Conservation (phyloP, 2,888 invertebrate species). For the Adelognathus sp. region DNA sequence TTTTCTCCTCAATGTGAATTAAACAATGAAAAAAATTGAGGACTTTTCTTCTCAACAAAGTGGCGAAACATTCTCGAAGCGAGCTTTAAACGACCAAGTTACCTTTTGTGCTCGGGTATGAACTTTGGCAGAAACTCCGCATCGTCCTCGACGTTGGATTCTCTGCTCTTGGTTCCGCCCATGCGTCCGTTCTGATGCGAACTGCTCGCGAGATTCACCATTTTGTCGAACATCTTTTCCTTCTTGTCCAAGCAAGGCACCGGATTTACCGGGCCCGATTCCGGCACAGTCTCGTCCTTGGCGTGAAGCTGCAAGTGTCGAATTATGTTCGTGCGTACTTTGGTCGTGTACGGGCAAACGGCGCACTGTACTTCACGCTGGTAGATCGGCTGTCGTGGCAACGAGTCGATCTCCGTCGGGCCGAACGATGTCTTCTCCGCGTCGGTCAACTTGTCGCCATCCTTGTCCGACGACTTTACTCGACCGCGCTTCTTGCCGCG, state of each 20-base stretch:
- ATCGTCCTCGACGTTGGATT: slow-evolving; percentile 58
- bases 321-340: slow-evolving; percentile 88
- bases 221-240: slow-evolving; percentile 92
- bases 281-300: slow-evolving; percentile 84
- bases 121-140: slow-evolving; percentile 76
- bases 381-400: slow-evolving; percentile 87
- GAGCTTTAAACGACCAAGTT: slow-evolving; percentile 22
- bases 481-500: slow-evolving; percentile 68
- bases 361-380: slow-evolving; percentile 85
- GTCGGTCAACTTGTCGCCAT: slow-evolving; percentile 64
- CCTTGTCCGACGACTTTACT: slow-evolving; percentile 64
- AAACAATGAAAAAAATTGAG: slow-evolving; percentile 6
- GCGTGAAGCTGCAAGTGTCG: slow-evolving; percentile 87
- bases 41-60: neutral
- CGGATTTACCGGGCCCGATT: slow-evolving; percentile 89
- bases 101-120: slow-evolving; percentile 78
- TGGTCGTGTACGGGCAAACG: slow-evolving; percentile 87
- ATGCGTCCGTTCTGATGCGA: slow-evolving; percentile 82
- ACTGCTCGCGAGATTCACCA: slow-evolving; percentile 92
- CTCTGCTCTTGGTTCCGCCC: slow-evolving; percentile 74
- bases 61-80: neutral
- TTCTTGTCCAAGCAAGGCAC: slow-evolving; percentile 90
- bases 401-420: slow-evolving; percentile 85
- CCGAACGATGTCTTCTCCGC: slow-evolving; percentile 78
- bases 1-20: too few relatives aligned